These are phyloP conservation scores for Betta splendens DNA, from an alignment of 2,797 vertebrate genomes.

Conservation along the genomic window DNA sequence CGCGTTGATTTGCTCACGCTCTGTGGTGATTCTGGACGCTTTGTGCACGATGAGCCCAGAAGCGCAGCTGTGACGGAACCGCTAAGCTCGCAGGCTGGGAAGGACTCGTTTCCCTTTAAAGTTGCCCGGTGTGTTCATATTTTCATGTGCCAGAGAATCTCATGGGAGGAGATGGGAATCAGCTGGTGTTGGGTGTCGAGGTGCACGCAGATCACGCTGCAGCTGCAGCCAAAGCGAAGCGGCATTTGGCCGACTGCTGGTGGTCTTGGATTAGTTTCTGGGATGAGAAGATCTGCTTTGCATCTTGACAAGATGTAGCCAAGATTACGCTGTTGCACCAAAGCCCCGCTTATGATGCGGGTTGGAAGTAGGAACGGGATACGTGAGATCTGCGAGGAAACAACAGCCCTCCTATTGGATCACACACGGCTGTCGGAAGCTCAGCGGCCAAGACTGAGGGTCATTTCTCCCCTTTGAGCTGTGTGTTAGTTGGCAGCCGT, in stretches of 20 bases:
- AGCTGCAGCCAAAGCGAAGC: slow-evolving; percentile 2
- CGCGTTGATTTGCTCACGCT: no score
- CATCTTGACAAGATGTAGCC: slow-evolving; percentile 21
- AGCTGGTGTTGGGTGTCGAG: background rate
- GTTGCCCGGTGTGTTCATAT: background rate
- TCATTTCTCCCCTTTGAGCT: slow-evolving; percentile 9
- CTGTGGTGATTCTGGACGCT: background rate
- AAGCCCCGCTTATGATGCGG: background rate
- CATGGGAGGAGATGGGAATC: background rate
- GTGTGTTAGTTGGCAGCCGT: slow-evolving; percentile 13
- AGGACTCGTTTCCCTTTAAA: background rate
- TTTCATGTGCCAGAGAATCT: background rate
- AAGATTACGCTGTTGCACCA: slow-evolving; percentile 18
- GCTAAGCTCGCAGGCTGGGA: background rate
- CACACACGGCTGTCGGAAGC: slow-evolving; percentile 2
- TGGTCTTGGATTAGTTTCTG: slow-evolving; percentile 32
- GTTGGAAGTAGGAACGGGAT: background rate
- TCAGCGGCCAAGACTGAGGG: background rate
- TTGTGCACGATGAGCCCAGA: background rate
- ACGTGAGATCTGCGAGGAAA: slow-evolving; percentile 11
- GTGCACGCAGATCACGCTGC: background rate
- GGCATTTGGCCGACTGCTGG: slow-evolving; percentile 24
- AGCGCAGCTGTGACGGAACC: background rate
- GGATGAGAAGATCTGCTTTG: slow-evolving; percentile 33
- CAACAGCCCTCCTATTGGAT: slow-evolving; percentile 6